These are phyloP conservation scores for Turdus rufiventris DNA, from an alignment of 2,113 vertebrate genomes.

Conservation along the genomic window DNA sequence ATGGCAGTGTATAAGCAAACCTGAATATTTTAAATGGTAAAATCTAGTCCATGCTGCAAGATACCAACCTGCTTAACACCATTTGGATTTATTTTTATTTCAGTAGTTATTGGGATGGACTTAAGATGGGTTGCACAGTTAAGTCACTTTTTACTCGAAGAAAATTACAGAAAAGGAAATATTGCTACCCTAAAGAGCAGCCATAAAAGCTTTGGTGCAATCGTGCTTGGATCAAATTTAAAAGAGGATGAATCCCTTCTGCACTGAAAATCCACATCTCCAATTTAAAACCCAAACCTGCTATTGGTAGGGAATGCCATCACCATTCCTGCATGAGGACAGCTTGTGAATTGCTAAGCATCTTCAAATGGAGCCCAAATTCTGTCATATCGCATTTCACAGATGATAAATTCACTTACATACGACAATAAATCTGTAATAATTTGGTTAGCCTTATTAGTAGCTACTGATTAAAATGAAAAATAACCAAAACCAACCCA, in stretches of 20 bases:
- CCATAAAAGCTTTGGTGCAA: neutral
- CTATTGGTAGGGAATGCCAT: neutral
- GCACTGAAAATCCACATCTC: neutral
- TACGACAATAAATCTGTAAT: neutral
- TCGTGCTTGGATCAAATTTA: neutral
- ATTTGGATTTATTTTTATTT: neutral
- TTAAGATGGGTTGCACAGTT: neutral
- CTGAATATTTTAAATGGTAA: conserved; percentile 12
- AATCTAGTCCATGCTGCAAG: neutral
- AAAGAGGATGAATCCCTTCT: neutral
- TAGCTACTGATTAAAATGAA: neutral
- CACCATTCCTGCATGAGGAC: neutral
- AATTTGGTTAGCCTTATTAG: neutral
- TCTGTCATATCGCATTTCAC: neutral
- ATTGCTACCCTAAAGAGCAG: neutral
- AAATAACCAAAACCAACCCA: neutral
- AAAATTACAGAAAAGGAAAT: neutral
- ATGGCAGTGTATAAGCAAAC: neutral
- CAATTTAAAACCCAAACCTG: neutral
- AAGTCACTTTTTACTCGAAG: neutral
- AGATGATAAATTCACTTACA: neutral
- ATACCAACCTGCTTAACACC: neutral
- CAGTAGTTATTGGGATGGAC: neutral
- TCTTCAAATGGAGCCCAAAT: neutral
- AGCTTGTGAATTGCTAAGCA: neutral